Evolutionary conservation across 2,113 vertebrate species (phyloP), one percentile per base, ranked within the genome.

Genomic region (Acrocephalus arundinaceus): DNA sequence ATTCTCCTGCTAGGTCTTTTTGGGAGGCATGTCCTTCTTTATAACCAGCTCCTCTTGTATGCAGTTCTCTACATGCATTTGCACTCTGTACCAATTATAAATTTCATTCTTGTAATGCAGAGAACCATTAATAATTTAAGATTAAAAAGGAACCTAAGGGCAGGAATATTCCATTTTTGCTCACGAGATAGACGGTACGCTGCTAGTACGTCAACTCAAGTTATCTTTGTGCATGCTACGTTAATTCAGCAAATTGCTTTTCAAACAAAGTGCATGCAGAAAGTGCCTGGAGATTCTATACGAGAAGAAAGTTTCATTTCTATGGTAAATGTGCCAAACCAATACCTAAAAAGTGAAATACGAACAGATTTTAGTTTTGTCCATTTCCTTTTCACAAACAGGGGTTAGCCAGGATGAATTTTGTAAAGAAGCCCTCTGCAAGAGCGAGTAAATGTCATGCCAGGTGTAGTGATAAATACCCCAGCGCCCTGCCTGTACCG

Each of bases 161-260:
- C 70, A 94, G 83, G 66, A 94, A 89, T 74, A 94, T 71, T 89
- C 80, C 80, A 66, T 85, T 95, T 93, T 66, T 95, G 76, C 84
- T 78, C 88, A 93, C 24, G 70, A 15, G 5, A 82, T 70, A 52
- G 86, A 81, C 18, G 76, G 71, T 81, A 72, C 18, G 74, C 54
- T 39, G 63, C 75, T 75, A 45, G 57, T 45, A 90, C 43, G 25
- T 92, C 92, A 96, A 30, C 73, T 68, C 57, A 18, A 62, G 70
- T 95, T 94, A 94, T 85, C 94, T 93, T 77, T 37, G 48, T 68
- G 73, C 90, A 88, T 16, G 94, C 91, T 93, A 93, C 51, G 9
- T 92, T 97, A 95, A 92, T 92, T 94, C 85, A 43, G 76, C 28
- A 90, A 94, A 94, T 84, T 93, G 80, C 86, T 91, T 85, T 93